phyloP scores from a whole-genome alignment of 2,797 vertebrate species.

The Thripadectes ignobilis region DNA sequence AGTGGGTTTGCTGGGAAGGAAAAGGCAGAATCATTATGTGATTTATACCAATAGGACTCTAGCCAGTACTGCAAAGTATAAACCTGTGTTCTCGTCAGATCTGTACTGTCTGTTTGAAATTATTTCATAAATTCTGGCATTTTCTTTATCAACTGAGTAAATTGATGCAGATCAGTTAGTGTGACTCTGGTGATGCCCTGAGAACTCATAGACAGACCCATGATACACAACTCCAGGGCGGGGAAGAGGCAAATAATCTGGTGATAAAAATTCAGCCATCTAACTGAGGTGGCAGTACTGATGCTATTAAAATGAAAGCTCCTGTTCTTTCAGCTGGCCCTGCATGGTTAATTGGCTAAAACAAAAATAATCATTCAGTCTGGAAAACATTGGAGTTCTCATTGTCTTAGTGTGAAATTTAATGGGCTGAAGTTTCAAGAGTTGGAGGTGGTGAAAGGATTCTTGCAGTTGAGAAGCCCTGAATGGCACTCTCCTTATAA shows the following conservation, averaged over 20 bases:
- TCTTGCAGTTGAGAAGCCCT: slow-evolving; percentile 15
- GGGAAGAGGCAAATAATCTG: background rate
- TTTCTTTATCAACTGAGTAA: background rate
- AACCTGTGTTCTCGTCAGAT: background rate
- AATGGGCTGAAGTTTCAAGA: background rate
- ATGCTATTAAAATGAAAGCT: background rate
- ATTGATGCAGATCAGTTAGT: background rate
- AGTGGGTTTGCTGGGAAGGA: background rate
- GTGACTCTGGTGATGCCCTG: background rate
- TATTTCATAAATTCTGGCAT: background rate
- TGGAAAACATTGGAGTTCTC: background rate
- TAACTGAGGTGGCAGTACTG: background rate
- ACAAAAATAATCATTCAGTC: background rate
- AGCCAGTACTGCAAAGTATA: background rate
- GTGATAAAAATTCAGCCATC: background rate
- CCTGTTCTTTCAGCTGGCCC: background rate
- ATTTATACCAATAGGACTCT: background rate
- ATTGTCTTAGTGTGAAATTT: background rate
- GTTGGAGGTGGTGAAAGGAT: background rate
- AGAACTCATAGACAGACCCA: background rate
- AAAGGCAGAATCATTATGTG: background rate
- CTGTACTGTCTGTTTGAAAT: background rate
- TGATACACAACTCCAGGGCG: background rate
- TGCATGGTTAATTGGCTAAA: background rate
- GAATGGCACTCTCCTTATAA: slow-evolving; percentile 14